phyloP scores from a whole-genome alignment of 1,140 invertebrate genomes.

The Planococcus citri region DNA sequence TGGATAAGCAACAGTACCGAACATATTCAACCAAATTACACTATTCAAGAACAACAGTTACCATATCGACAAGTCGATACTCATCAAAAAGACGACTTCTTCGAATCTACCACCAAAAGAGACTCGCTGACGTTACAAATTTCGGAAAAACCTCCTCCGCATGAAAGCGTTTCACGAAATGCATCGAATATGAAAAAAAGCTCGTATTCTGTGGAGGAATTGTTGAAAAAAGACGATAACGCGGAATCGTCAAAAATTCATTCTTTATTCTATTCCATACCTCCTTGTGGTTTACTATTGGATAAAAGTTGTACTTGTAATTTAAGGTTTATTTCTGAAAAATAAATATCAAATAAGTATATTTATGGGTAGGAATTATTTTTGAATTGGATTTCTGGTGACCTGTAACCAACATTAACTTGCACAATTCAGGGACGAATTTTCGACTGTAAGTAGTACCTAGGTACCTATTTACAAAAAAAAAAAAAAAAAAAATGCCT shows the following conservation, averaged over 20 bases:
- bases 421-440: too few species aligned
- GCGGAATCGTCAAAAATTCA: conserved; percentile 5
- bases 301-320: conserved; percentile 29
- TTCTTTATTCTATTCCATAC: conserved; percentile 25
- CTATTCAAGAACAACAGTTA: neutral
- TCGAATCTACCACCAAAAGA: conserved; percentile 17
- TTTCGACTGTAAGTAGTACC: too few species aligned
- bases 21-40: neutral
- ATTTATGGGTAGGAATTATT: neutral
- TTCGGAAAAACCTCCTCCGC: neutral
- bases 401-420: too few species aligned
- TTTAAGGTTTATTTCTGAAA: conserved; percentile 18
- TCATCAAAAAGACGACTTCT: conserved; percentile 16
- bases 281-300: conserved; percentile 30
- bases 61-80: neutral
- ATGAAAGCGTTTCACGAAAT: conserved; percentile 12
- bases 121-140: neutral
- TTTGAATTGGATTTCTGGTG: too few species aligned
- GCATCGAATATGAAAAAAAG: conserved; percentile 46
- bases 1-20: neutral
- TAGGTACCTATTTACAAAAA: too few species aligned
- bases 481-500: too few species aligned
- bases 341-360: neutral
- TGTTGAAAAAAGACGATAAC: conserved; percentile 49
- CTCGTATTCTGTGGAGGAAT: conserved; percentile 72